A percentile compares a stretch with the other conserved stretches of the same genome.
These are phyloP conservation scores for Volucella inanis DNA, from an alignment of 2,888 invertebrate genomes.

Conservation along the genomic window DNA sequence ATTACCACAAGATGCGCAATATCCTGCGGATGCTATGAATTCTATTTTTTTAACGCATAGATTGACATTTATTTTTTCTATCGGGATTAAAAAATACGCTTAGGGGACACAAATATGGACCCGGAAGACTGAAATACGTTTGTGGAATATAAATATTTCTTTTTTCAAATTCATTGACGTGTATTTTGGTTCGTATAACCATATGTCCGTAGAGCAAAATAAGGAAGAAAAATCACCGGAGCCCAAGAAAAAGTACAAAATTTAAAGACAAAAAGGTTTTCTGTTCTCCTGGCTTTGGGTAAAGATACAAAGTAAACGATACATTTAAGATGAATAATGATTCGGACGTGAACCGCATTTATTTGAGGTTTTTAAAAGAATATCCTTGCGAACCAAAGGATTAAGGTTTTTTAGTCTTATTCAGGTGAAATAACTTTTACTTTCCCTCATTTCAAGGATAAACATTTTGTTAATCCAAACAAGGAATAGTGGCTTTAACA, in stretches of 20 bases:
- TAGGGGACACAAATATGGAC: slow-evolving; percentile 15
- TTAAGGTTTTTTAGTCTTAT: too few relatives aligned
- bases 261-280: slow-evolving; percentile 15
- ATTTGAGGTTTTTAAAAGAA: slow-evolving; percentile 29
- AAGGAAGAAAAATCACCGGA: slow-evolving; percentile 1
- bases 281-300: slow-evolving; percentile 7
- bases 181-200: slow-evolving; percentile 35
- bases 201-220: slow-evolving; percentile 2
- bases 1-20: slow-evolving; percentile 48
- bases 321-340: slow-evolving; percentile 68
- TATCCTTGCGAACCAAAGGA: too few relatives aligned
- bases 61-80: slow-evolving; percentile 19
- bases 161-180: background rate
- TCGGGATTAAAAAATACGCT: slow-evolving; percentile 11
- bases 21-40: slow-evolving; percentile 37
- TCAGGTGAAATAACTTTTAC: too few relatives aligned
- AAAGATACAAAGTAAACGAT: slow-evolving; percentile 60
- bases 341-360: slow-evolving; percentile 59
- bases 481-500: too few relatives aligned
- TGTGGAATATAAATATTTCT: slow-evolving; percentile 58
- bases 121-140: slow-evolving; percentile 47
- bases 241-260: background rate
- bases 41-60: slow-evolving; percentile 27
- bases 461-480: too few relatives aligned
- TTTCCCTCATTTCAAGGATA: too few relatives aligned